Evolutionary conservation across 2,888 invertebrate species (phyloP).

Genomic region (Hoplodrina ambigua): DNA sequence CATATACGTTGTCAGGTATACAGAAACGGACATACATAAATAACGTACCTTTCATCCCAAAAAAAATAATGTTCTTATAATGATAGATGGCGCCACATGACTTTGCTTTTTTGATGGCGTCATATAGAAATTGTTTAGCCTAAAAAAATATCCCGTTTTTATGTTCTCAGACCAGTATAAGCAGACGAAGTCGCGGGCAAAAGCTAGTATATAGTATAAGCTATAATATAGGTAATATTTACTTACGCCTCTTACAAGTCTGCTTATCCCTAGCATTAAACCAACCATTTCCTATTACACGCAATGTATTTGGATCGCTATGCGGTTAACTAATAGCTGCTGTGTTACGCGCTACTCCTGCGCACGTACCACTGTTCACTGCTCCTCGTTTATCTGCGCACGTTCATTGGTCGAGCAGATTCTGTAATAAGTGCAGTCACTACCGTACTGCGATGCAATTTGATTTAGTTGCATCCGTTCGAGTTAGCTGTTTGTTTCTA

Average conservation of each 20-base stretch:
- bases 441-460: constrained; percentile 37
- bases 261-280: constrained; percentile 3
- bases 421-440: constrained; percentile 32
- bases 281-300: constrained; percentile 25
- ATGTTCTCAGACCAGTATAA: too few species aligned
- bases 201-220: too few species aligned
- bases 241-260: not conserved
- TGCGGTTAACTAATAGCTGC: constrained; percentile 59
- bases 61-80: too few species aligned
- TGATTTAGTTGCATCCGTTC: constrained; percentile 38
- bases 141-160: too few species aligned
- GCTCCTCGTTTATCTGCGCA: constrained; percentile 39
- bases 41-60: too few species aligned
- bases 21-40: too few species aligned
- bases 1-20: too few species aligned
- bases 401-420: constrained; percentile 38
- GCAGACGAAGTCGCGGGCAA: too few species aligned
- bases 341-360: constrained; percentile 60
- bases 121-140: too few species aligned
- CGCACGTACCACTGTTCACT: constrained; percentile 41
- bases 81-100: too few species aligned
- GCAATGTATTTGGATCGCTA: constrained; percentile 36
- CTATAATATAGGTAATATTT: too few species aligned
- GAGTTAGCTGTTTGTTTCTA: constrained; percentile 26
- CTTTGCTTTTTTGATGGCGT: too few species aligned